Base-by-base conservation (phyloP, 2,113 vertebrate genomes). In the Orthochromis malagaraziensis region DNA sequence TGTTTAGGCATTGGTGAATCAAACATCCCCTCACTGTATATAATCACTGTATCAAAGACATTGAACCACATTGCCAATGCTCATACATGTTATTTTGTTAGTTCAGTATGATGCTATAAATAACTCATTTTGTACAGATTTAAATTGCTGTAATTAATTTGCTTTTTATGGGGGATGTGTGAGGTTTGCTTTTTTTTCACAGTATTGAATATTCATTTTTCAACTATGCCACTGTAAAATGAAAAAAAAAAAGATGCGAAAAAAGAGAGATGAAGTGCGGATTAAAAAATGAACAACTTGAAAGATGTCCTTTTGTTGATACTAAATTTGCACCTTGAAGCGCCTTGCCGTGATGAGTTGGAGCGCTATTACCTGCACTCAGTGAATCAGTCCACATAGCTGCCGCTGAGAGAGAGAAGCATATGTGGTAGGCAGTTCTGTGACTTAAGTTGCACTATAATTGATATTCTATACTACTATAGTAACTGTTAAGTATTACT, bases 161-260 rank as follows among this genome's bases (percentile, higher is more conserved):
- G 94, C 94, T 95, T 95, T 95, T 94, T 96, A 95, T 93, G 92
- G 92, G 91, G 90, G 89, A 91, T 93, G 94, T 94, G 93, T 94
- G 92, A 95, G 92, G 84, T 95, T 94, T 96, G 93, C 89, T 95
- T 96, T 92, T 90, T 90, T 93, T 93, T 92, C 89, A 91, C 93
- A 94, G 92, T 95, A 95, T 96, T 96, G 95, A 95, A 95, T 95
- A 96, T 96, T 94, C 93, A 95, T 95, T 96, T 96, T 97, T 94
- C 95, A 96, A 95, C 94, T 94, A 95, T 96, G 95, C 95, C 95
- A 94, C 94, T 96, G 95, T 96, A 95, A 93, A 93, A 93, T 93
- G 88, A 89, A 88, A 53, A 87, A 85, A 84, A 82, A 88, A 91
- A 9, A 58, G 29, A 91, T 70, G 60, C 33, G 38, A 91, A 89